Evolutionary conservation across 2,797 vertebrate genomes (phyloP), one percentile per base, ranked within the genome.

Genomic region (Enteromius anoplus): DNA sequence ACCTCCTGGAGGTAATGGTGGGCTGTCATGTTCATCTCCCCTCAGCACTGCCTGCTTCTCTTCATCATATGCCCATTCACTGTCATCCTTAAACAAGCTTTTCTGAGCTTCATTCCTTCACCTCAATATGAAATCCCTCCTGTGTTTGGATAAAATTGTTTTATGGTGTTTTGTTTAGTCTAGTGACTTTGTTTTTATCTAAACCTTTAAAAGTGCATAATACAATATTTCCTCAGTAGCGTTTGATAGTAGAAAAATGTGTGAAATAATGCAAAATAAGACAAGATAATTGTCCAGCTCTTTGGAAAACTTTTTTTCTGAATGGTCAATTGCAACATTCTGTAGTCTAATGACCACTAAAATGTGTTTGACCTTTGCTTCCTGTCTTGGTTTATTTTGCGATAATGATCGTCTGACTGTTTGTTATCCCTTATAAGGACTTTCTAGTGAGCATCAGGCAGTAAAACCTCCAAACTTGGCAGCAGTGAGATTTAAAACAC

Each of bases 21-120:
- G 49, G 47, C 64, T 76, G 47, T 82, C 71, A 53, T 66, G n/a
- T 82, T 75, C 71, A 75, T 78, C 65, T 77, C 29, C 51, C 49
- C 75, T 21, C 26, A 49, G 76, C 40, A 70, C 62, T 23, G 65
- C 42, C 55, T 80, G 78, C 71, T 29, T 42, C 58, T 60, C 37
- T 60, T 75, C 64, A 32, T 83, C 60, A 76, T 76, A 47, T 40
- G 62, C 3, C 26, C 53, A 34, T 72, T 60, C 3, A 1, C 66
- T 45, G 5, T 40, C 15, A 8, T 49, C 40, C 40, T 49, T 75
- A 26, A 75, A 49, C 58, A 75, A 65, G 9, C 23, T 3, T 19
- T 49, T 82, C 58, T 45, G 5, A 10, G 53, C n/a, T 49, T 68
- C 14, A 45, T 45, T 55, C 21, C 34, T 8, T 79, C 12, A 55